A percentile compares a stretch with the other conserved stretches of the same genome.
These are phyloP conservation scores for Limenitis camilla DNA, from an alignment of 2,888 invertebrate species.

Conservation along the genomic window DNA sequence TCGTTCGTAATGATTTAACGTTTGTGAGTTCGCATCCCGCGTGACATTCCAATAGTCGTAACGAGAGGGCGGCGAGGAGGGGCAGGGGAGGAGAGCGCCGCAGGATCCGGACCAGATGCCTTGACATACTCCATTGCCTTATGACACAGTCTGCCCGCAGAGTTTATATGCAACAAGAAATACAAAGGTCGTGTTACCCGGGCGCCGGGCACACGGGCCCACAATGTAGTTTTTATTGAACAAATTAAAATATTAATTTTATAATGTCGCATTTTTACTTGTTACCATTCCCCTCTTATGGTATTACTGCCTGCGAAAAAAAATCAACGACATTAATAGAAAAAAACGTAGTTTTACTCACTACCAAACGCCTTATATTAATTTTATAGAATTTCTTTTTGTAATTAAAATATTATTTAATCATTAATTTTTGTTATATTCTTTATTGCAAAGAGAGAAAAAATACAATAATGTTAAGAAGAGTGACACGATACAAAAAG, in stretches of 20 bases:
- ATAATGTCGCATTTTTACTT: slow-evolving; percentile 65
- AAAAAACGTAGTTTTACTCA: too few relatives aligned
- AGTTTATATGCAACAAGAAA: slow-evolving; percentile 74
- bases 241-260: slow-evolving; percentile 76
- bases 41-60: slow-evolving; percentile 73
- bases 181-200: slow-evolving; percentile 75
- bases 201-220: slow-evolving; percentile 73
- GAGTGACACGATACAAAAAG: too few relatives aligned
- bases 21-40: slow-evolving; percentile 66
- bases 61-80: slow-evolving; percentile 46
- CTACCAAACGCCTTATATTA: too few relatives aligned
- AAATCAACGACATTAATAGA: too few relatives aligned
- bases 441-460: too few relatives aligned
- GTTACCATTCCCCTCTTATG: not conserved
- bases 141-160: slow-evolving; percentile 75
- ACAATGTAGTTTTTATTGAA: slow-evolving; percentile 75
- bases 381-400: too few relatives aligned
- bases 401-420: too few relatives aligned
- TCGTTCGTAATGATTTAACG: slow-evolving; percentile 57
- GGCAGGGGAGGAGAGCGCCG: slow-evolving; percentile 31
- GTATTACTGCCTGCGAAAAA: not conserved
- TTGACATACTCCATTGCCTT: slow-evolving; percentile 69
- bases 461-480: too few relatives aligned
- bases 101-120: slow-evolving; percentile 55
- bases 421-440: too few relatives aligned